Evolutionary conservation across 2,888 invertebrate genomes (phyloP).

Genomic region (Drosophila eohydei): DNA sequence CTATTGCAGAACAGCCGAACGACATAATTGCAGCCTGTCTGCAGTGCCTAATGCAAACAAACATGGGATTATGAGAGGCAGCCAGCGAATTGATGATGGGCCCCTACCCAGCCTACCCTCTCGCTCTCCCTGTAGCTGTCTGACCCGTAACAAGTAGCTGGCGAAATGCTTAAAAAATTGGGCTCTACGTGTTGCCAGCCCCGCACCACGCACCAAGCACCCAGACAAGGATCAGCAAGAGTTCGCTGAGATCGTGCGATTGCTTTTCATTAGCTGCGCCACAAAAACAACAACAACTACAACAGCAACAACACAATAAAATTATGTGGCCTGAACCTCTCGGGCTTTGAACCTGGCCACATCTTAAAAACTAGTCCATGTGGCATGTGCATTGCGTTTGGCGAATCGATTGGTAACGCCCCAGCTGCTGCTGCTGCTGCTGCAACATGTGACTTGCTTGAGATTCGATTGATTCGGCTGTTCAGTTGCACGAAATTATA

Average conservation of each 20-base stretch:
- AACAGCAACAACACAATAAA: slow-evolving; percentile 35
- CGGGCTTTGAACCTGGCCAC: slow-evolving; percentile 30
- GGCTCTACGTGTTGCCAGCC: slow-evolving; percentile 73
- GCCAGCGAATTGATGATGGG: slow-evolving; percentile 58
- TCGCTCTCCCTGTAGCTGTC: slow-evolving; percentile 16
- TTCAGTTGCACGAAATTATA: slow-evolving; percentile 68
- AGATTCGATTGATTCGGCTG: slow-evolving; percentile 15
- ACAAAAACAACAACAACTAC: slow-evolving; percentile 50
- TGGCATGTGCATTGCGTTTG: slow-evolving; percentile 71
- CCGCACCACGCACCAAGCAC: slow-evolving; percentile 59
- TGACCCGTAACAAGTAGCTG: slow-evolving; percentile 78
- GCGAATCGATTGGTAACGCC: slow-evolving; percentile 77
- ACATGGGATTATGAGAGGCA: slow-evolving; percentile 77
- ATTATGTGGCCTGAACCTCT: slow-evolving; percentile 54
- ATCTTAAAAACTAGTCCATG: slow-evolving; percentile 63
- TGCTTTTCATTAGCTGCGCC: slow-evolving; percentile 75
- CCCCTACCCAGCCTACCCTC: slow-evolving; percentile 21
- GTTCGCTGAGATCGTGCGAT: slow-evolving; percentile 71
- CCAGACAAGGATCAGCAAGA: slow-evolving; percentile 27
- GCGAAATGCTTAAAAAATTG: slow-evolving; percentile 73
- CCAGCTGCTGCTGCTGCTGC: slow-evolving; percentile 18
- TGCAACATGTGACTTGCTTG: slow-evolving; percentile 58
- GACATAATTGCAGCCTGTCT: slow-evolving; percentile 79
- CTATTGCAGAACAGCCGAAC: slow-evolving; percentile 56
- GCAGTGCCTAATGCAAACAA: slow-evolving; percentile 79